Evolutionary conservation across 1,140 invertebrate genomes (phyloP).

Genomic region (Drosophila sturtevanti): DNA sequence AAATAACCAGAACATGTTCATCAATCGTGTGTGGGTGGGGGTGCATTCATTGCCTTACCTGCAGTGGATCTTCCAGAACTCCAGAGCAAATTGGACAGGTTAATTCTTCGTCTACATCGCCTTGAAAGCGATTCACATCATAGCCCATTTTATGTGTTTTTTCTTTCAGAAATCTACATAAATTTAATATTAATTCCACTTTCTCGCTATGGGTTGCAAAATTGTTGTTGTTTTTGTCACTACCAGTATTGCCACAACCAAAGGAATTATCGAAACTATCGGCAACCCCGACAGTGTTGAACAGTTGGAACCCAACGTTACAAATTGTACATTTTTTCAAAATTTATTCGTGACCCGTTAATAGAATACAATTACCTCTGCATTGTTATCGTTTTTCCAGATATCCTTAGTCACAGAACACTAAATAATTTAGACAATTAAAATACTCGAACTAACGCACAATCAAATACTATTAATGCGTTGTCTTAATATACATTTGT

Average conservation of each 20-base stretch:
- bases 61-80: constrained; percentile 90
- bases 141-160: constrained; percentile 87
- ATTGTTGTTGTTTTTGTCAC: constrained; percentile 2
- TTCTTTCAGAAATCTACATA: constrained; percentile 34
- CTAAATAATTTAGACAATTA: too few relatives aligned
- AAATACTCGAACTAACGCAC: too few relatives aligned
- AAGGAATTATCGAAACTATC: neutral
- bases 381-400: too few relatives aligned
- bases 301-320: too few relatives aligned
- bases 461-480: too few relatives aligned
- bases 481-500: too few relatives aligned
- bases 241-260: neutral
- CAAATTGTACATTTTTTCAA: too few relatives aligned
- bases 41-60: constrained; percentile 84
- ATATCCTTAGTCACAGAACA: too few relatives aligned
- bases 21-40: constrained; percentile 12
- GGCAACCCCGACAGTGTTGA: neutral
- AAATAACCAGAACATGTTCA: constrained; percentile 20
- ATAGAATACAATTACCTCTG: too few relatives aligned
- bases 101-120: constrained; percentile 92
- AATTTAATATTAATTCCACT: constrained; percentile 20
- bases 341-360: too few relatives aligned
- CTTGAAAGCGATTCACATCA: constrained; percentile 90
- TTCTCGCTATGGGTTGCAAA: constrained; percentile 1
- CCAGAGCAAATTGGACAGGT: constrained; percentile 92